Evolutionary conservation across 2,888 invertebrate species (phyloP).

Genomic region (Drosophila bunnanda): DNA sequence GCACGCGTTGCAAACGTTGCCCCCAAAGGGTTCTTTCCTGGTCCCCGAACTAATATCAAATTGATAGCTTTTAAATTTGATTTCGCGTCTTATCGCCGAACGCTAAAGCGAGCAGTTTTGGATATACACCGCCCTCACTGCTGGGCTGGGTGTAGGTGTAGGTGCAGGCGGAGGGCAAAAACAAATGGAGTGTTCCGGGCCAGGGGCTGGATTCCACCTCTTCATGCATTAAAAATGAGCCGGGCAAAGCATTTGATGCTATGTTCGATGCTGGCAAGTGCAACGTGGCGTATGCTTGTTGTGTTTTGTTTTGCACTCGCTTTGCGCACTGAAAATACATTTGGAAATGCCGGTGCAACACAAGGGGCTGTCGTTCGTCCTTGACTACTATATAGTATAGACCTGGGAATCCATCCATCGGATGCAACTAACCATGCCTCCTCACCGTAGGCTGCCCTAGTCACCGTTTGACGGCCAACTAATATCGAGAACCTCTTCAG

Average conservation of each 20-base stretch:
- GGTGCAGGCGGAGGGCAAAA: neutral
- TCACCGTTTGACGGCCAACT: conserved; percentile 28
- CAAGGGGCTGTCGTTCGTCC: conserved; percentile 29
- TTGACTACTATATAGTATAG: conserved; percentile 22
- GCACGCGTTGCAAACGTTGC: conserved; percentile 57
- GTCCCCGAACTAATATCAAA: conserved; percentile 76
- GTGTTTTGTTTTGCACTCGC: conserved; percentile 43
- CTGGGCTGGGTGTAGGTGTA: conserved; percentile 31
- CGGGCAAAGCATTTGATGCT: conserved; percentile 65
- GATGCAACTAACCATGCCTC: conserved; percentile 1
- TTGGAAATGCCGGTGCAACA: conserved; percentile 35
- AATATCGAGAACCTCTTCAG: conserved; percentile 41
- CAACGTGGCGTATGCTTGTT: conserved; percentile 57
- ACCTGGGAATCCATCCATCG: conserved; percentile 4
- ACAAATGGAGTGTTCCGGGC: conserved; percentile 58
- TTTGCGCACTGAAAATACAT: conserved; percentile 37
- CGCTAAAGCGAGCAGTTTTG: conserved; percentile 53
- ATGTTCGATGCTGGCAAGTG: conserved; percentile 44
- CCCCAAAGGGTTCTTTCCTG: conserved; percentile 44
- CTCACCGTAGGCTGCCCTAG: conserved; percentile 24
- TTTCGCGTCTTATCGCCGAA: conserved; percentile 79
- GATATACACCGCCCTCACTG: neutral
- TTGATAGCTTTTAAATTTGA: conserved; percentile 83
- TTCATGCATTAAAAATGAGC: conserved; percentile 78
- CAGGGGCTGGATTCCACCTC: conserved; percentile 14